phyloP scores from a whole-genome alignment of 2,797 vertebrate genomes.

The Catharus ustulatus region DNA sequence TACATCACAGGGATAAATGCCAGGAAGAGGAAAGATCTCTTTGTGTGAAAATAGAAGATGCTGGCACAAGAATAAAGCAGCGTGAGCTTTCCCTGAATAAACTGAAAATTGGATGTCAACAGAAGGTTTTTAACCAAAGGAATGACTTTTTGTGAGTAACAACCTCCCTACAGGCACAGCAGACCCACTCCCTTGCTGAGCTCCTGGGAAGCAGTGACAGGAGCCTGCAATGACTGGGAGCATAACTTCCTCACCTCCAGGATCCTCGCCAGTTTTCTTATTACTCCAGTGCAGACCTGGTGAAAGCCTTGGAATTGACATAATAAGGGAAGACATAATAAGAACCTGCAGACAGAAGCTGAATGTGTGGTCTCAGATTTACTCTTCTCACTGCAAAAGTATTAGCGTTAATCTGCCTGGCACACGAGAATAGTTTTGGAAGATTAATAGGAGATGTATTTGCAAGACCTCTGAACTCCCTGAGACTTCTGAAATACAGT shows the following conservation, averaged over 20 bases:
- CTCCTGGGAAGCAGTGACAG: not conserved
- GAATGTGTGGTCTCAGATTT: not conserved
- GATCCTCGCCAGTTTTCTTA: not conserved
- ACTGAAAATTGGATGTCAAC: slow-evolving; percentile 35
- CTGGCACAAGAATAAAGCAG: slow-evolving; percentile 34
- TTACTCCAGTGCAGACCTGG: not conserved
- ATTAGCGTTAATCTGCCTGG: not conserved
- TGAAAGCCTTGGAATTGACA: not conserved
- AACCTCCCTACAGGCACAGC: not conserved
- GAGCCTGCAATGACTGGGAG: not conserved
- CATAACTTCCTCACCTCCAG: not conserved
- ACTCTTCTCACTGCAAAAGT: not conserved
- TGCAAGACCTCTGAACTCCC: not conserved
- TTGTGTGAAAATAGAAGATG: slow-evolving; percentile 41
- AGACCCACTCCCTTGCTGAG: not conserved
- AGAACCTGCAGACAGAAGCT: not conserved
- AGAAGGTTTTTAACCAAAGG: slow-evolving; percentile 13
- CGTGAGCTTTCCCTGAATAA: not conserved
- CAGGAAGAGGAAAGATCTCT: slow-evolving; percentile 30
- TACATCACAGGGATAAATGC: slow-evolving; percentile 25
- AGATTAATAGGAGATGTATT: not conserved
- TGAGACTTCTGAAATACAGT: not conserved
- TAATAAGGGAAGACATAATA: not conserved
- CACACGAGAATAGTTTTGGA: not conserved
- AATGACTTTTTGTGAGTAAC: not conserved